Percentiles rank a stretch among this genome's conserved stretches.
phyloP scores from a whole-genome alignment of 2,888 invertebrate genomes.

The Cryptus viduatorius region DNA sequence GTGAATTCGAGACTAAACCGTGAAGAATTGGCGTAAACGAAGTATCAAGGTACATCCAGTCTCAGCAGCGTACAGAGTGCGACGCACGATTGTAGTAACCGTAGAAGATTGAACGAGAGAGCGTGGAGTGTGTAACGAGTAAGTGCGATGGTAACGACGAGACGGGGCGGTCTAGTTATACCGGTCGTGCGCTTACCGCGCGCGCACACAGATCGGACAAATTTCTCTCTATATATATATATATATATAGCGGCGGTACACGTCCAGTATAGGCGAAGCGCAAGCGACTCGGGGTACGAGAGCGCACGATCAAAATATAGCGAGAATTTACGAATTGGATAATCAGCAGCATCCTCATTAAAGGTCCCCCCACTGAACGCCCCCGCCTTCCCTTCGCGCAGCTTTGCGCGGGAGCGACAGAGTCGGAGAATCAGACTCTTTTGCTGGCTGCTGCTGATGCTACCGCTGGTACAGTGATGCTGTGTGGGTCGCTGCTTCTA shows the following conservation, averaged over 20 bases:
- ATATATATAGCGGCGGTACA: background rate
- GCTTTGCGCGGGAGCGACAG: slow-evolving; percentile 36
- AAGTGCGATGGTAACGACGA: slow-evolving; percentile 58
- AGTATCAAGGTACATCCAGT: slow-evolving; percentile 36
- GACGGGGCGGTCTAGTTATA: slow-evolving; percentile 52
- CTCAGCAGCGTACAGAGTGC: background rate
- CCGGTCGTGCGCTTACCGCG: slow-evolving; percentile 29
- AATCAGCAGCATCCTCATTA: slow-evolving; percentile 90
- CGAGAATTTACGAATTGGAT: slow-evolving; percentile 87
- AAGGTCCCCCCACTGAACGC: slow-evolving; percentile 84
- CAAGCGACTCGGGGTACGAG: slow-evolving; percentile 56
- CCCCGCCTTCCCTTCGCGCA: slow-evolving; percentile 82
- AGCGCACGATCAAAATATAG: slow-evolving; percentile 83
- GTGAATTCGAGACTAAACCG: slow-evolving; percentile 40
- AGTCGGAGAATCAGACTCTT: slow-evolving; percentile 39
- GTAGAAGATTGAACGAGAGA: slow-evolving; percentile 68
- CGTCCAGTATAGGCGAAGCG: slow-evolving; percentile 2
- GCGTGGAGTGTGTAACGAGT: slow-evolving; percentile 66
- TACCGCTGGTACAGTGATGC: slow-evolving; percentile 16
- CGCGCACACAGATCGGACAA: slow-evolving; percentile 47
- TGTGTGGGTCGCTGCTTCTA: slow-evolving; percentile 64
- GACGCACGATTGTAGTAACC: slow-evolving; percentile 55
- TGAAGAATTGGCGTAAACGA: slow-evolving; percentile 65
- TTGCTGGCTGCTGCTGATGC: slow-evolving; percentile 19
- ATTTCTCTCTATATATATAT: background rate